phyloP scores from a whole-genome alignment of 1,140 invertebrate species.

The Tetragnatha versicolor region DNA sequence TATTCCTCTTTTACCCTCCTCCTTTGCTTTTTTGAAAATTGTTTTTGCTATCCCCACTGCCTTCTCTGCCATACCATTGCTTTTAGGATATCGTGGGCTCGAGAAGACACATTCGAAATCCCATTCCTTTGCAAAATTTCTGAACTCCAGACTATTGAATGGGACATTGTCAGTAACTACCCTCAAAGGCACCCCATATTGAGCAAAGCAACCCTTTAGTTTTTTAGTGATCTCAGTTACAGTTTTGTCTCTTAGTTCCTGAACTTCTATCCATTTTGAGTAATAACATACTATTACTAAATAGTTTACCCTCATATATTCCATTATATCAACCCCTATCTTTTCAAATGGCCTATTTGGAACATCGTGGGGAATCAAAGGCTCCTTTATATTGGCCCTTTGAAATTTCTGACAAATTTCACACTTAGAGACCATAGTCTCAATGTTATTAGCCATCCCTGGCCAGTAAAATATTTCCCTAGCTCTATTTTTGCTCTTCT shows the following conservation, averaged over 20 bases:
- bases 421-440: neutral
- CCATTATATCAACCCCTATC: neutral
- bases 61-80: conserved; percentile 26
- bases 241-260: neutral
- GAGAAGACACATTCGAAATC: neutral
- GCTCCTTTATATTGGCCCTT: neutral
- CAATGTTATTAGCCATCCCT: neutral
- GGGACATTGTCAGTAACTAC: conserved; percentile 8
- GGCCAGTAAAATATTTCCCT: no score
- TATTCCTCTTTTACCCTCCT: neutral
- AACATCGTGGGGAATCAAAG: conserved; percentile 9
- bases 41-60: conserved; percentile 19
- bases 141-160: conserved; percentile 8
- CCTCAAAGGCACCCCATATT: conserved; percentile 1
- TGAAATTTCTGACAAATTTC: neutral
- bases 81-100: conserved; percentile 16
- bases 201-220: neutral
- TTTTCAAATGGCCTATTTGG: conserved; percentile 3
- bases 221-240: neutral
- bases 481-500: conserved; percentile 22
- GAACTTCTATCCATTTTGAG: conserved; percentile 25
- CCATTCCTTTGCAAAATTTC: conserved; percentile 38
- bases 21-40: conserved; percentile 18
- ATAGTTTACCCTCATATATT: neutral
- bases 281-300: conserved; percentile 23